These are phyloP conservation scores for Cardiocondyla obscurior DNA, from an alignment of 1,140 invertebrate genomes.

Conservation along the genomic window DNA sequence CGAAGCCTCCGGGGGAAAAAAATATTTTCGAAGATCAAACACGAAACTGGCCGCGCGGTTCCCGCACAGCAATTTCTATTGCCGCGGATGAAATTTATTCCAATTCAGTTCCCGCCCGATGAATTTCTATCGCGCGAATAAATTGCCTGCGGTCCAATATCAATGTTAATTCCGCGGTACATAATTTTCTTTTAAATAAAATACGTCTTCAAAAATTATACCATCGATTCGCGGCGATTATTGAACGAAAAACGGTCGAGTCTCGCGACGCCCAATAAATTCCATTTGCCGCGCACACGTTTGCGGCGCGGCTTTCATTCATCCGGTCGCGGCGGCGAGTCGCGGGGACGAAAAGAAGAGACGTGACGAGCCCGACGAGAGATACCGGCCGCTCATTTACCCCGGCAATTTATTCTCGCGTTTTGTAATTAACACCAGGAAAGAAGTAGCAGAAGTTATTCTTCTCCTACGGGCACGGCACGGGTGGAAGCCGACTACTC, in stretches of 20 bases:
- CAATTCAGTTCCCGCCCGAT: neutral
- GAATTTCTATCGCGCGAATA: neutral
- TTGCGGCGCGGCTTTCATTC: conserved; percentile 60
- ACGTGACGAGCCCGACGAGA: conserved; percentile 55
- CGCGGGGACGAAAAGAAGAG: conserved; percentile 35
- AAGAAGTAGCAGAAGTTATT: conserved; percentile 72
- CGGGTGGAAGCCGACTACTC: conserved; percentile 56
- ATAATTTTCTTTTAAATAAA: neutral
- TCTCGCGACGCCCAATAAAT: conserved; percentile 63
- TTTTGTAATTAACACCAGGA: conserved; percentile 82
- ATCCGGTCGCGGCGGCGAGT: conserved; percentile 42
- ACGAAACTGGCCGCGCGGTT: neutral
- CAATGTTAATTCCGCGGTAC: neutral
- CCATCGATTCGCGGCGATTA: neutral
- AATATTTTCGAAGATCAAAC: conserved; percentile 18
- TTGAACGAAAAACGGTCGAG: neutral
- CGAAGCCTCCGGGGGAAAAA: neutral
- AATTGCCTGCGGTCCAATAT: neutral
- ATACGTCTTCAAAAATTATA: conserved; percentile 8
- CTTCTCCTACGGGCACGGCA: conserved; percentile 62
- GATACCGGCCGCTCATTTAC: conserved; percentile 72
- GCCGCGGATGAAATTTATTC: neutral
- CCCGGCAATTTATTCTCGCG: conserved; percentile 80
- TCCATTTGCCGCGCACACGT: conserved; percentile 26
- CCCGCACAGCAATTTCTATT: neutral